phyloP scores from a whole-genome alignment of 1,140 invertebrate species.

The Alviniconcha marisindica region DNA sequence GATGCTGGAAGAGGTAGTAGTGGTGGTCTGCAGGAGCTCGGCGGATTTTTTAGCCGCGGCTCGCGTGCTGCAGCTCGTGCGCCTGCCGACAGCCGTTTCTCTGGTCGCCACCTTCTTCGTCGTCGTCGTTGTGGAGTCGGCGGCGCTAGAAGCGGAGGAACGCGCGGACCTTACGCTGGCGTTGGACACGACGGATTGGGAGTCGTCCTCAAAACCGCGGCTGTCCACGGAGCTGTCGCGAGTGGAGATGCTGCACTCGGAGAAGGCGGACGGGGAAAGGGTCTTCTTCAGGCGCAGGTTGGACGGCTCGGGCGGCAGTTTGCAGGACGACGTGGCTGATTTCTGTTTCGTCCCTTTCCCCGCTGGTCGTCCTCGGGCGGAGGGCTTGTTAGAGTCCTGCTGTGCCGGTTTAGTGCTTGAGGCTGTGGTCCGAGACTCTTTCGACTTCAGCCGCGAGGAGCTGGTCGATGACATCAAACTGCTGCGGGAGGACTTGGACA shows the following conservation, averaged over 20 bases:
- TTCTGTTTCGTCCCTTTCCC: too few species aligned
- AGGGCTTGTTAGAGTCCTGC: too few species aligned
- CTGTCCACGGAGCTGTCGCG: conserved; percentile 36
- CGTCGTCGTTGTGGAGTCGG: not conserved
- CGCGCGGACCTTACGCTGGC: not conserved
- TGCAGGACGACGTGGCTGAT: not conserved
- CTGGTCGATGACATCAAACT: conserved; percentile 1
- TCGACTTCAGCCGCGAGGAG: not conserved
- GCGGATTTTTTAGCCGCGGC: too few species aligned
- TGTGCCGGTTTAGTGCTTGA: not conserved
- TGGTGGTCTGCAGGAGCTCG: too few species aligned
- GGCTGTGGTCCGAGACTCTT: not conserved
- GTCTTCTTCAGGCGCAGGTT: conserved; percentile 11
- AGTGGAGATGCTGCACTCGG: not conserved
- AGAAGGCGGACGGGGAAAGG: not conserved
- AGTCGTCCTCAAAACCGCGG: not conserved
- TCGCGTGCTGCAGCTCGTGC: not conserved
- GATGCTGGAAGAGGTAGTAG: not conserved
- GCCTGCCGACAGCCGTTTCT: too few species aligned
- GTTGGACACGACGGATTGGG: conserved; percentile 15
- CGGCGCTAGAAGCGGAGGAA: not conserved
- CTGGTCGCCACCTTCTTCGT: not conserved
- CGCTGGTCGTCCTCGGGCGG: not conserved
- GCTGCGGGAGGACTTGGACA: not conserved
- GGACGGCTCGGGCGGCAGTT: not conserved